Evolutionary conservation across 1,140 invertebrate genomes (phyloP).

Genomic region (Drosophila tropicalis): DNA sequence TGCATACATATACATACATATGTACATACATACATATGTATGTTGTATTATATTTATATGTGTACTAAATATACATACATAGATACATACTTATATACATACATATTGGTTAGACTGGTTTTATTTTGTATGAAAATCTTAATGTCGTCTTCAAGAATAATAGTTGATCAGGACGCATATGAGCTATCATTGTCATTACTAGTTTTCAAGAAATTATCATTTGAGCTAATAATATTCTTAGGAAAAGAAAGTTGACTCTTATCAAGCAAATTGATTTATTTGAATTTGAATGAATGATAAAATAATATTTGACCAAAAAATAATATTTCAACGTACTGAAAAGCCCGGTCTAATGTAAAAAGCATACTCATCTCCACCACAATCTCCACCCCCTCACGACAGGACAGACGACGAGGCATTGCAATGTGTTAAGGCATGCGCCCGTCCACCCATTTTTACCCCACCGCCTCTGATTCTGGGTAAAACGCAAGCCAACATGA

Average conservation of each 20-base stretch:
- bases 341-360: not conserved
- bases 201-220: no score
- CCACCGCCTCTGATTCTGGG: not conserved
- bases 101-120: not conserved
- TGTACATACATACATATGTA: no score
- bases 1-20: no score
- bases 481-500: constrained; percentile 50
- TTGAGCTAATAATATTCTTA: no score
- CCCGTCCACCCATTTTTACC: constrained; percentile 7
- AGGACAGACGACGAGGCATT: constrained; percentile 15
- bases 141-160: no score
- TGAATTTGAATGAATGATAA: no score
- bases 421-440: constrained; percentile 62
- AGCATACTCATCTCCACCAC: constrained; percentile 1
- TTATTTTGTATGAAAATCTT: not conserved
- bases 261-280: no score
- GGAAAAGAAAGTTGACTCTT: no score
- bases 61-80: constrained; percentile 19
- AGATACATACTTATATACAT: not conserved
- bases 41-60: no score
- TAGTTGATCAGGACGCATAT: no score
- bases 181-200: no score
- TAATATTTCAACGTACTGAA: not conserved
- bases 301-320: not conserved
- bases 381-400: not conserved